Evolutionary conservation across 2,888 invertebrate species (phyloP).

Genomic region (Eudemis profundana): DNA sequence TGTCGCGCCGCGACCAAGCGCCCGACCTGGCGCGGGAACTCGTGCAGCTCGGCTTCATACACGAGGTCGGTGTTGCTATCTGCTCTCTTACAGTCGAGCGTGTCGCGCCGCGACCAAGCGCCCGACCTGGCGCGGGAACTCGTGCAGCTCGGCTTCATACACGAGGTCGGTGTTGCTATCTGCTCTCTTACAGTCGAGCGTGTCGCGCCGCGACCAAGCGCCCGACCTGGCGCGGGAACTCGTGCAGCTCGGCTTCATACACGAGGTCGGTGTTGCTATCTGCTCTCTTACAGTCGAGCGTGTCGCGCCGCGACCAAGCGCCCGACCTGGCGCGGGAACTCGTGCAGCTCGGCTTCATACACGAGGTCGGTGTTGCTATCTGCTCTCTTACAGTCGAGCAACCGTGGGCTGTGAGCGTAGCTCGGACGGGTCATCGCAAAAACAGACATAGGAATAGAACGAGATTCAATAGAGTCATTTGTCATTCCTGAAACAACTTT

Average conservation of each 20-base stretch:
- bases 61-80: conserved; percentile 94
- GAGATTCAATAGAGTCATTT: too few species aligned
- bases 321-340: conserved; percentile 95
- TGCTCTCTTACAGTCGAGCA: too few species aligned
- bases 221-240: conserved; percentile 95
- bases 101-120: conserved; percentile 93
- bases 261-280: conserved; percentile 94
- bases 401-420: too few species aligned
- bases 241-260: conserved; percentile 98
- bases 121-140: conserved; percentile 95
- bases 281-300: too few species aligned
- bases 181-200: too few species aligned
- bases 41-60: conserved; percentile 98
- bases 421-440: too few species aligned
- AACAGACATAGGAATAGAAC: too few species aligned
- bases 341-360: conserved; percentile 98
- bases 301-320: conserved; percentile 93
- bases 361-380: conserved; percentile 94
- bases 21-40: conserved; percentile 95
- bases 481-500: too few species aligned
- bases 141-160: conserved; percentile 98
- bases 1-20: conserved; percentile 93
- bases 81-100: too few species aligned
- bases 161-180: conserved; percentile 94
- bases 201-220: conserved; percentile 93